These are phyloP conservation scores for Ecdyonurus torrentis DNA, from an alignment of 2,888 invertebrate genomes.

Conservation along the genomic window DNA sequence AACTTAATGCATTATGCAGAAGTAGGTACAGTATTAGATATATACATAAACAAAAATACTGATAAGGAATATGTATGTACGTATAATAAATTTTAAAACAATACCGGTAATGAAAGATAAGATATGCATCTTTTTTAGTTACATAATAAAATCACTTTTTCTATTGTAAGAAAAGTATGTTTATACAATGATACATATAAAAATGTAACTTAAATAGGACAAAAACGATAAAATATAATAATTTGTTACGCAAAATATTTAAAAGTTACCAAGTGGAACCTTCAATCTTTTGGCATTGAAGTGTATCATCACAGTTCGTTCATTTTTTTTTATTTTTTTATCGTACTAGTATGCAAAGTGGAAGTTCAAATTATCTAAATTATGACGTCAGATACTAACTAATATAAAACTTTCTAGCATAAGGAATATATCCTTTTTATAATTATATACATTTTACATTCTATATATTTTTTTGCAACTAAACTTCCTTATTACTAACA, in stretches of 20 bases:
- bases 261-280: too few species aligned
- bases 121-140: background rate
- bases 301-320: too few species aligned
- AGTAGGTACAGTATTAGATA: too few species aligned
- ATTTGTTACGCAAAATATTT: background rate
- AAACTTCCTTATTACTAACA: background rate
- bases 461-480: background rate
- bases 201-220: background rate
- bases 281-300: too few species aligned
- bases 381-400: background rate
- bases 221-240: background rate
- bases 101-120: background rate
- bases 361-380: background rate
- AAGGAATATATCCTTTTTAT: background rate
- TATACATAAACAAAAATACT: background rate
- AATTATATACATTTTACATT: background rate
- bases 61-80: background rate
- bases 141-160: too few species aligned
- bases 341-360: background rate
- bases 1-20: background rate
- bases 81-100: background rate
- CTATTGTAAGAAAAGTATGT: background rate
- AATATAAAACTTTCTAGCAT: background rate
- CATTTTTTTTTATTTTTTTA: too few species aligned
- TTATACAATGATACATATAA: background rate